Percentiles rank a stretch among this genome's conserved stretches.
Conservation (phyloP, 2,113 vertebrate species). For the Leptocoma aspasia region DNA sequence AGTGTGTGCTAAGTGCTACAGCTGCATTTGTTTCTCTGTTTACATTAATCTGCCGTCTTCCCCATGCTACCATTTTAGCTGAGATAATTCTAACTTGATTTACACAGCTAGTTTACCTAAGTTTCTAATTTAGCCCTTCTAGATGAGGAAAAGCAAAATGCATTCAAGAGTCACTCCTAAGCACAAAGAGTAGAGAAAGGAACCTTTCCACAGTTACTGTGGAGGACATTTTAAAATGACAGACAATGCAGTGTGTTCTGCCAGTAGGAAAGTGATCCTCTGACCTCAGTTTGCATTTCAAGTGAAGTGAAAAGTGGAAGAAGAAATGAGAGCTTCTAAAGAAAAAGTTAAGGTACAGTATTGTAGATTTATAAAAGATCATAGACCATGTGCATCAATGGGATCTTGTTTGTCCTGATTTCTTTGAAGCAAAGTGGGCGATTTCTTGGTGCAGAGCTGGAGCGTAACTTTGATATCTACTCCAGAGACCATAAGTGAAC, state of each 20-base stretch:
- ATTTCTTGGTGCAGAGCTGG: neutral
- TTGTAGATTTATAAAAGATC: conserved; percentile 17
- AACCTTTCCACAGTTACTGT: neutral
- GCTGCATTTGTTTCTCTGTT: conserved; percentile 36
- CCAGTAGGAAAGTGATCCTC: conserved; percentile 46
- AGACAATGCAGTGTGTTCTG: conserved; percentile 39
- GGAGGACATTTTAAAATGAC: conserved; percentile 20
- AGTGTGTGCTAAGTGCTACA: neutral
- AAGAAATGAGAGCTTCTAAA: conserved; percentile 52
- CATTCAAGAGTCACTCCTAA: neutral
- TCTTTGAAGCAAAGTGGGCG: conserved; percentile 8
- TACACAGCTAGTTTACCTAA: conserved; percentile 28
- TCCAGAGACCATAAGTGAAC: conserved; percentile 6
- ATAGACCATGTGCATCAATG: neutral
- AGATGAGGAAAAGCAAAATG: conserved; percentile 8
- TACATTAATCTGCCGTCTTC: conserved; percentile 31
- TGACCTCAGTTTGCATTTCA: conserved; percentile 67
- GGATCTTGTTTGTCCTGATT: conserved; percentile 22
- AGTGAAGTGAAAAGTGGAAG: conserved; percentile 35
- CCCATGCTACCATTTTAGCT: neutral
- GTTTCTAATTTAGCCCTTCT: conserved; percentile 38
- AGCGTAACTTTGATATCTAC: neutral
- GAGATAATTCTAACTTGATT: conserved; percentile 15
- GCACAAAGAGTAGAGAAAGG: neutral
- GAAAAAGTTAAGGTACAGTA: conserved; percentile 20